Percentiles rank a stretch among this genome's conserved stretches.
phyloP scores from a whole-genome alignment of 2,888 invertebrate genomes.

The Philonicus albiceps region DNA sequence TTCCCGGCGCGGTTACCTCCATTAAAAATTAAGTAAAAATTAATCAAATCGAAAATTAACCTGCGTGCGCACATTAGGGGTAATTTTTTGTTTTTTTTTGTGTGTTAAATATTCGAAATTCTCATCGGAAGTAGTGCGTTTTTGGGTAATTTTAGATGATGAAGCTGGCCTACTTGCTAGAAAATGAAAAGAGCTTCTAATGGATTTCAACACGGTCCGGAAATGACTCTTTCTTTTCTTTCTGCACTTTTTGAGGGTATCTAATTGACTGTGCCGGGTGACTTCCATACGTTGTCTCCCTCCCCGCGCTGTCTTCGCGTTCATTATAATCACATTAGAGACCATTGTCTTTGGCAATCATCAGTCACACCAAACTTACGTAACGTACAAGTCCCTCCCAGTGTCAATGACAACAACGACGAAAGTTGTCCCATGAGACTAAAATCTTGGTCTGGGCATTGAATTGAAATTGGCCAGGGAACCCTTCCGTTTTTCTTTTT shows the following conservation, averaged over 20 bases:
- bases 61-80: slow-evolving; percentile 1
- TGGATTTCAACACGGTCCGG: slow-evolving; percentile 8
- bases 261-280: background rate
- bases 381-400: background rate
- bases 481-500: slow-evolving; percentile 4
- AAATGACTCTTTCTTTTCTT: slow-evolving; percentile 36
- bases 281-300: background rate
- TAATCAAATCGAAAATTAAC: slow-evolving; percentile 27
- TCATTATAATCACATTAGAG: slow-evolving; percentile 33
- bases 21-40: slow-evolving; percentile 14
- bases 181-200: background rate
- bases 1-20: background rate
- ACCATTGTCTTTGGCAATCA: slow-evolving; percentile 16
- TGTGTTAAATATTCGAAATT: background rate
- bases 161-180: background rate
- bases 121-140: slow-evolving; percentile 3
- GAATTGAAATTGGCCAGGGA: background rate
- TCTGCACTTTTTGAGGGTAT: background rate
- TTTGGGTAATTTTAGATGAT: background rate
- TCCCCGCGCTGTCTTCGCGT: background rate
- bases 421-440: background rate
- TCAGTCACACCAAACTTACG: slow-evolving; percentile 15
- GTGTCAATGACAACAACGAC: background rate
- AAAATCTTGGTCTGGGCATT: background rate
- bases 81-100: background rate